These are phyloP conservation scores for Nothocercus nigrocapillus DNA, from an alignment of 2,113 vertebrate genomes.

Conservation along the genomic window DNA sequence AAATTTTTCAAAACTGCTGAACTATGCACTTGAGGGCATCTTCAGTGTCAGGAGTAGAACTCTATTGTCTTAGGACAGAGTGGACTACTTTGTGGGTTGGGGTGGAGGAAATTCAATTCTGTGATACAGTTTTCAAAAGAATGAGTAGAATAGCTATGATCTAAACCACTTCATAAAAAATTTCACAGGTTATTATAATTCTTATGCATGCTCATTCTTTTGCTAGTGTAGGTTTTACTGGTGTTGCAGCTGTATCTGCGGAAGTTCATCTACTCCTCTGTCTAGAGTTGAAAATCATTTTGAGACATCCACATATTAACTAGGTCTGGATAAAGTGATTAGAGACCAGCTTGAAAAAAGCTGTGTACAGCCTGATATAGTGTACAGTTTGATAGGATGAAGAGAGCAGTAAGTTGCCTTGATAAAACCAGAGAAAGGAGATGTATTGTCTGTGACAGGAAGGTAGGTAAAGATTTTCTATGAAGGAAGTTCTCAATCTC, in stretches of 20 bases:
- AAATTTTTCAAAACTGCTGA: not conserved
- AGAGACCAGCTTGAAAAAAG: not conserved
- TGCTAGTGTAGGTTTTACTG: not conserved
- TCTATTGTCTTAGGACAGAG: not conserved
- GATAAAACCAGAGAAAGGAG: not conserved
- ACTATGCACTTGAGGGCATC: not conserved
- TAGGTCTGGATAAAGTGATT: not conserved
- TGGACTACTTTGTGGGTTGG: not conserved
- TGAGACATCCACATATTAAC: not conserved
- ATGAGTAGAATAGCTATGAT: not conserved
- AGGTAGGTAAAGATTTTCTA: not conserved
- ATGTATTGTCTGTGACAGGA: not conserved
- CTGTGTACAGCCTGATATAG: not conserved
- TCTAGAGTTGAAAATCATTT: not conserved
- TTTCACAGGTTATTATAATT: not conserved
- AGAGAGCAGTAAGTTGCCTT: not conserved
- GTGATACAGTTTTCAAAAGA: not conserved
- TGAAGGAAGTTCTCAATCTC: not conserved
- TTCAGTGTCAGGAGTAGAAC: not conserved
- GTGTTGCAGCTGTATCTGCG: not conserved
- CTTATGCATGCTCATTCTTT: not conserved
- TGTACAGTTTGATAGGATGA: not conserved
- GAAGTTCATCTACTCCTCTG: not conserved
- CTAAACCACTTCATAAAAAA: not conserved
- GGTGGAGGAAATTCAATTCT: not conserved